Evolutionary conservation across 2,888 invertebrate genomes (phyloP).

Genomic region (Incurvaria masculella): DNA sequence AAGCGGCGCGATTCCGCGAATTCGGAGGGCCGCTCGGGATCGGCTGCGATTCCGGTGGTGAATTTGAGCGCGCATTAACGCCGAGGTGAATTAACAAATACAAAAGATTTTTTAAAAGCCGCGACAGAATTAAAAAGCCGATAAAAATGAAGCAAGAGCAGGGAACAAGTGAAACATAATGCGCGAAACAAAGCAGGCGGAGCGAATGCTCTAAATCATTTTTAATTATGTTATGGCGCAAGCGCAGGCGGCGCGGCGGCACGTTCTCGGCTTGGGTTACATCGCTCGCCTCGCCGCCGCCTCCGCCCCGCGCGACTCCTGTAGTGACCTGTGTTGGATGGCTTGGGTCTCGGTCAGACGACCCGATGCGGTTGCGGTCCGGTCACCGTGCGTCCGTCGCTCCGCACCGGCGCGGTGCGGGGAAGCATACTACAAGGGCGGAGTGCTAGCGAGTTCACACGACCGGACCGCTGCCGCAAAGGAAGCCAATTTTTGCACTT

Average conservation of each 20-base stretch:
- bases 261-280: slow-evolving; percentile 11
- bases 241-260: slow-evolving; percentile 22
- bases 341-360: no score
- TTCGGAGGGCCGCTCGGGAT: slow-evolving; percentile 50
- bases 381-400: no score
- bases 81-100: slow-evolving; percentile 36
- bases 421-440: no score
- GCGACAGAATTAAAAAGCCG: slow-evolving; percentile 55
- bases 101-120: slow-evolving; percentile 54
- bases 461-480: neutral
- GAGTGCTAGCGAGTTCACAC: neutral
- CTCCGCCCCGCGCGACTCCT: no score
- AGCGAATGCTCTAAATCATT: slow-evolving; percentile 58
- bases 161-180: slow-evolving; percentile 57
- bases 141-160: slow-evolving; percentile 45
- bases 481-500: no score
- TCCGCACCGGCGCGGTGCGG: no score
- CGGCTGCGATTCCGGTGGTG: slow-evolving; percentile 52
- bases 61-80: slow-evolving; percentile 27
- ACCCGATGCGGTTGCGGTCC: no score
- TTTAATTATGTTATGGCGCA: slow-evolving; percentile 57
- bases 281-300: slow-evolving; percentile 26
- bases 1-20: neutral
- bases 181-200: slow-evolving; percentile 59
- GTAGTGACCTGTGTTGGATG: no score